Conservation (phyloP, 92 coral and sea anemone species). For the Siderastrea radians region DNA sequence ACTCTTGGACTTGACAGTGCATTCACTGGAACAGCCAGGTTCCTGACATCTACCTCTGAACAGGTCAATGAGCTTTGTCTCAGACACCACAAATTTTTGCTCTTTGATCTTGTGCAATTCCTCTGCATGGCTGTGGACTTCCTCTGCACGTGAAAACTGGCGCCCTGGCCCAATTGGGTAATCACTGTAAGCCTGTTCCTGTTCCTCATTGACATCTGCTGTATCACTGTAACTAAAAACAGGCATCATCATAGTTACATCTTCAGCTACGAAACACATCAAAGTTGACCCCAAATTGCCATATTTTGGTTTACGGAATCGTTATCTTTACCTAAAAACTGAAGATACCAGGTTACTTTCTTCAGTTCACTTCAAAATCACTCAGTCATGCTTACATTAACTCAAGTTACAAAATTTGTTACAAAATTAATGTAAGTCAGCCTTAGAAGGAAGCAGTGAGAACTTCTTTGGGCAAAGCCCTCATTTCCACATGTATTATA, state of each 20-base stretch:
- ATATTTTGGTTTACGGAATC: too few relatives aligned
- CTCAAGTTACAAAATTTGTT: too few relatives aligned
- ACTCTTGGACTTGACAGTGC: not conserved
- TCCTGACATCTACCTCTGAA: constrained; percentile 34
- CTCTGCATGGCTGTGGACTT: not conserved
- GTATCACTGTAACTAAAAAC: not conserved
- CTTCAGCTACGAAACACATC: too few relatives aligned
- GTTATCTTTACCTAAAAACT: too few relatives aligned
- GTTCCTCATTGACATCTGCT: not conserved
- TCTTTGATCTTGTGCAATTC: not conserved
- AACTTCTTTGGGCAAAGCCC: too few relatives aligned
- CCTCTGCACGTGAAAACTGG: constrained; percentile 12
- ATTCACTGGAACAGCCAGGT: not conserved
- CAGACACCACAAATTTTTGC: not conserved
- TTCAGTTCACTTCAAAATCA: too few relatives aligned
- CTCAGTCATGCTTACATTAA: too few relatives aligned
- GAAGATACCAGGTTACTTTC: too few relatives aligned
- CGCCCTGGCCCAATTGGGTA: constrained; percentile 11
- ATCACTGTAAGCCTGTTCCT: not conserved
- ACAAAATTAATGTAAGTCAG: too few relatives aligned
- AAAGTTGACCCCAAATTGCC: not conserved
- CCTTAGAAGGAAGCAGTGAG: too few relatives aligned
- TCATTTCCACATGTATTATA: too few relatives aligned
- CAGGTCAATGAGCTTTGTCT: constrained; percentile 8
- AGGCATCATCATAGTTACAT: too few relatives aligned